Base-by-base conservation (phyloP, 2,888 invertebrate species). In the Agrochola circellaris region DNA sequence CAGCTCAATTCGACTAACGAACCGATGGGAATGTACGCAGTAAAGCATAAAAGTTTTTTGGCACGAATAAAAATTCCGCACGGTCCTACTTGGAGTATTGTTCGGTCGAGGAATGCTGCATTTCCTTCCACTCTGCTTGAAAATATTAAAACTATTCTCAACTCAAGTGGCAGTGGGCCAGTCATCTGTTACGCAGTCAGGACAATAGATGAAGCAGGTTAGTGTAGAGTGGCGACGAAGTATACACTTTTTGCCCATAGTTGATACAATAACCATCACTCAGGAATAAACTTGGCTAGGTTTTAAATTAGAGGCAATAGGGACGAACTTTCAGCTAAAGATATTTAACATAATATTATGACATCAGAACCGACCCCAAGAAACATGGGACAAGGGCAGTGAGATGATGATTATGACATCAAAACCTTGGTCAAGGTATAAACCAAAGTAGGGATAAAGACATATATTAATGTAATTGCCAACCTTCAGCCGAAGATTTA, bases 1-100 rank as follows among this genome's bases (percentile, higher is more conserved):
- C 91, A 71, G 88, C 83, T 89, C 88, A 87, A 90, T 90, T 87
- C 85, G 67, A 77, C 88, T 91, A 93, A 92, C 90, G 91, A 92
- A 92, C 89, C 89, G 87, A 91, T 89, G 87, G 80, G 77, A 88
- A 73, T 82, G 79, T 85, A 87, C 81, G 88, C 78, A 85, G 87
- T 87, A 89, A 88, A 88, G 81, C 77, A 87, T 82, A 88, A 88
- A 93, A 92, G 88, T 93, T 93, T 92, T 92, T 92, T 93, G 92
- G 93, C 92, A 92, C 88, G 85, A 75, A 76, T 82, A 77, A 86
- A 89, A 87, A 88, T 88, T 84, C 88, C 73, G 84, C 75, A 83
- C 82, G 64, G 51, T 81, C 65, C 73, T 75, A 82, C 79, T 87
- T 79, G 38, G 61, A 26, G 80, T 77, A 82, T 89, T 88, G 82